A percentile compares a stretch with the other conserved stretches of the same genome.
Conservation (phyloP, 2,888 invertebrate genomes). For the Cheilosia impressa region DNA sequence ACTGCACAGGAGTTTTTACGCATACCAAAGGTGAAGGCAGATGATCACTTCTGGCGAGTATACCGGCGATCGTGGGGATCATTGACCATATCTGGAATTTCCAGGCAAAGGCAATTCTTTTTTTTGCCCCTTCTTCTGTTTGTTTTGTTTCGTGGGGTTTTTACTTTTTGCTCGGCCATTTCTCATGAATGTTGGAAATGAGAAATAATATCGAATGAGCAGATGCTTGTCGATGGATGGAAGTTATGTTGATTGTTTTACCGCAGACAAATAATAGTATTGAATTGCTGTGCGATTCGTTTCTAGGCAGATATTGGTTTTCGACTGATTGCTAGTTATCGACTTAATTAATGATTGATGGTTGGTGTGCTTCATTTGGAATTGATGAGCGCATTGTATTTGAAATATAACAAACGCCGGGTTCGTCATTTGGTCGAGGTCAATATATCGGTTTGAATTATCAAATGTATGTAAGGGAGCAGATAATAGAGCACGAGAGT, state of each 20-base stretch:
- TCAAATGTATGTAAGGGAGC: too few species aligned
- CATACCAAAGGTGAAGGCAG: conserved; percentile 34
- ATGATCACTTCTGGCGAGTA: conserved; percentile 19
- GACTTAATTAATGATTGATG: conserved; percentile 47
- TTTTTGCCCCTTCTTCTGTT: background rate
- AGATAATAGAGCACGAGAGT: too few species aligned
- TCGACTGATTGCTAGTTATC: conserved; percentile 46
- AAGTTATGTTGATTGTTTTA: conserved; percentile 54
- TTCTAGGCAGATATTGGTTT: conserved; percentile 39
- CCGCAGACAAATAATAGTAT: conserved; percentile 19
- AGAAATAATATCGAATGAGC: conserved; percentile 18
- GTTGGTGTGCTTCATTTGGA: background rate
- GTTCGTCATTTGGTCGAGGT: background rate
- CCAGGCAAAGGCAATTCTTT: background rate
- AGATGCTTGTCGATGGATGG: conserved; percentile 23
- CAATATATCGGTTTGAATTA: background rate
- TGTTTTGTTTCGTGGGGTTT: conserved; percentile 12
- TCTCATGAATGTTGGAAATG: conserved; percentile 22
- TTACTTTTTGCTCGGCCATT: conserved; percentile 2
- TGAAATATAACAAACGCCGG: background rate
- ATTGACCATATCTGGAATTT: conserved; percentile 68
- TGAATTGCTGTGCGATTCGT: conserved; percentile 29
- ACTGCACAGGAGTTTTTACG: conserved; percentile 30
- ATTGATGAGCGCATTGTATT: background rate
- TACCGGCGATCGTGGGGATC: conserved; percentile 34